These are phyloP conservation scores for Mesoclemmys tuberculata DNA, from an alignment of 2,113 vertebrate species.

Conservation along the genomic window DNA sequence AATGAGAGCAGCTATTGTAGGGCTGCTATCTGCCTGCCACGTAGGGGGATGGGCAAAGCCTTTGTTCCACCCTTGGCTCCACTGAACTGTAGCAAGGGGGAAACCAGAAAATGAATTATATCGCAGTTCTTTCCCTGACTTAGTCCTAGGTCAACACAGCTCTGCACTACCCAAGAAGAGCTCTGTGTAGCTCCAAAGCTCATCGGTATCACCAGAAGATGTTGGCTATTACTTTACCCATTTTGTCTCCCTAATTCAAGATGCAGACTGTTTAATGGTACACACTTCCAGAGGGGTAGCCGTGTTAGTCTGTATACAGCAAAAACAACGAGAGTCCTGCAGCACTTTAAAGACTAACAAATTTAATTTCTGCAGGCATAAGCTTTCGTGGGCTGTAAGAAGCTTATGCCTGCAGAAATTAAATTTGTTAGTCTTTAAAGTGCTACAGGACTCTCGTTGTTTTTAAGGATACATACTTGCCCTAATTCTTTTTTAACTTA, in stretches of 20 bases:
- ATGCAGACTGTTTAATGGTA: neutral
- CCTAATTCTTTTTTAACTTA: neutral
- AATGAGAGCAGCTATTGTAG: neutral
- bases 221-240: neutral
- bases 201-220: neutral
- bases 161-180: neutral
- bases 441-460: no score
- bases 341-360: no score
- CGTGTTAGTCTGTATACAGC: no score
- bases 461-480: neutral
- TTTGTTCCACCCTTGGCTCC: neutral
- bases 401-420: no score
- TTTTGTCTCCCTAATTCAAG: neutral
- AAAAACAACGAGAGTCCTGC: no score
- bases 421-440: no score
- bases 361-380: no score
- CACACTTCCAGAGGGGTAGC: no score
- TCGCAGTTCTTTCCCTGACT: neutral
- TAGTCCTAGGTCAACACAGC: neutral
- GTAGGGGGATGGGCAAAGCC: neutral
- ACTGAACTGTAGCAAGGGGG: neutral
- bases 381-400: no score
- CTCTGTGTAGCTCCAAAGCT: neutral
- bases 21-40: neutral
- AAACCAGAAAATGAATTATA: neutral